phyloP scores from a whole-genome alignment of 2,888 invertebrate species.

The Tiphia femorata region DNA sequence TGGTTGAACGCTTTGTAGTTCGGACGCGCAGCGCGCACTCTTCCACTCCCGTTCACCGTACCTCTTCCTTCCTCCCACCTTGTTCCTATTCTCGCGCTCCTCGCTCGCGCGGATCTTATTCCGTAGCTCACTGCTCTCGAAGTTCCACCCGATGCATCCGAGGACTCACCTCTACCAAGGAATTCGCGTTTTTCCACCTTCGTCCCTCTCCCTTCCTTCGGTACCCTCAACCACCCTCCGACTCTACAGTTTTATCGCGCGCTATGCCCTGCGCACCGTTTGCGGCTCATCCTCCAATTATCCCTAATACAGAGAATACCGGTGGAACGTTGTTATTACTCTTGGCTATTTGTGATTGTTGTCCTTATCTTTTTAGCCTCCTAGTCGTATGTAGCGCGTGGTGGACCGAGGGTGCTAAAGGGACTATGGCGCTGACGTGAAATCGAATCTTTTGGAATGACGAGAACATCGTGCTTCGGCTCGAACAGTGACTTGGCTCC shows the following conservation, averaged over 20 bases:
- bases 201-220: background rate
- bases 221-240: conserved; percentile 4
- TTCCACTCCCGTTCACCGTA: conserved; percentile 13
- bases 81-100: conserved; percentile 9
- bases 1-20: conserved; percentile 45
- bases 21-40: conserved; percentile 17
- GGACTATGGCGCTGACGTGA: too few relatives aligned
- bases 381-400: conserved; percentile 5
- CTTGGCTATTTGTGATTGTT: conserved; percentile 43
- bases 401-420: background rate
- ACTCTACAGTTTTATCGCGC: conserved; percentile 44
- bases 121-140: conserved; percentile 40
- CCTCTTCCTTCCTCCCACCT: conserved; percentile 18
- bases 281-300: conserved; percentile 58
- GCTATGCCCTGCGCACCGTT: conserved; percentile 45
- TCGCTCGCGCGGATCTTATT: conserved; percentile 34
- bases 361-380: conserved; percentile 11
- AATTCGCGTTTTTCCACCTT: conserved; percentile 49
- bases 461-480: too few relatives aligned
- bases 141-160: conserved; percentile 45
- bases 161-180: conserved; percentile 39
- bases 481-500: too few relatives aligned
- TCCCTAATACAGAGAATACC: conserved; percentile 51
- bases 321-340: conserved; percentile 51
- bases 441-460: too few relatives aligned